These are phyloP conservation scores for Parus major DNA, from an alignment of 2,113 vertebrate species.

Conservation along the genomic window DNA sequence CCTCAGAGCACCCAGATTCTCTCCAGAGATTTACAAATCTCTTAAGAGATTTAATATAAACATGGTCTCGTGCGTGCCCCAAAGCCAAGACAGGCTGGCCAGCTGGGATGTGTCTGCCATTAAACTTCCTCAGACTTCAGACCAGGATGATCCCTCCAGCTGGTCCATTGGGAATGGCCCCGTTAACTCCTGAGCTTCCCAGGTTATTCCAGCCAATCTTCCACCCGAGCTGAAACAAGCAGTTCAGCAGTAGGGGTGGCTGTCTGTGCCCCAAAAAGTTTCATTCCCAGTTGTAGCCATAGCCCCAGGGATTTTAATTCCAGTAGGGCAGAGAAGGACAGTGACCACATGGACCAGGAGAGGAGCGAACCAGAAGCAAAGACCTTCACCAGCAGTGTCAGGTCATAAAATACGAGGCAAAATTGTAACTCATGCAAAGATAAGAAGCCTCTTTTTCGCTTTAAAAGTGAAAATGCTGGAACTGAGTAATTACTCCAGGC, in stretches of 20 bases:
- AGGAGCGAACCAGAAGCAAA: background rate
- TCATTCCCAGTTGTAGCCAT: background rate
- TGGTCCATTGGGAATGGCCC: background rate
- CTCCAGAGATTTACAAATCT: background rate
- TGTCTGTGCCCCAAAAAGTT: background rate
- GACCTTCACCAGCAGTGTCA: background rate
- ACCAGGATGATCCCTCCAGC: background rate
- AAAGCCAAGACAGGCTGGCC: background rate
- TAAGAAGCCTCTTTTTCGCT: background rate
- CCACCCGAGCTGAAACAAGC: background rate
- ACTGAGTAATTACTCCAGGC: background rate
- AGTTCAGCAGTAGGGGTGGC: background rate
- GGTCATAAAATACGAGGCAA: background rate
- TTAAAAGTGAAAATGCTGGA: background rate
- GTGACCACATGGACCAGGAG: background rate
- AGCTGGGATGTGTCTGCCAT: background rate
- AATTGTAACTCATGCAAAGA: background rate
- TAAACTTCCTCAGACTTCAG: background rate
- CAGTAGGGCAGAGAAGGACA: background rate
- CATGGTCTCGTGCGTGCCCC: rapidly evolving
- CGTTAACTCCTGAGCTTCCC: background rate
- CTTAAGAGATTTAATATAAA: background rate
- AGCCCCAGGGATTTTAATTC: background rate
- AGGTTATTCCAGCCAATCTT: background rate
- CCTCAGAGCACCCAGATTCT: background rate